Percentiles rank a stretch among this genome's conserved stretches.
phyloP scores from a whole-genome alignment of 2,113 vertebrate species.

The cattle (Bos taurus) region ARS-UCD2.0 NC_037344.1:72952501-72953000 shows the following conservation, averaged over 20 bases:
- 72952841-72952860: fast-evolving
- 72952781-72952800: not conserved
- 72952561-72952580: not conserved
- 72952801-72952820: not conserved
- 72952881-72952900: not conserved
- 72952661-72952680: not conserved
- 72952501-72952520: too few species aligned
- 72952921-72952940: not conserved
- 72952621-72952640: too few species aligned
- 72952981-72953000: not conserved
- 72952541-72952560: not conserved
- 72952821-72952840: not conserved
- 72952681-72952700: not conserved
- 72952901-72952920: not conserved
- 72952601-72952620: not conserved
- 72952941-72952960: not conserved
- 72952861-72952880: not conserved
- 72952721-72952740: not conserved
- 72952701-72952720: not conserved
- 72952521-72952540: too few species aligned
- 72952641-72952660: not conserved
- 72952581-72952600: not conserved
- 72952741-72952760: not conserved
- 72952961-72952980: not conserved
- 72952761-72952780: not conserved